Evolutionary conservation across 2,888 invertebrate species (phyloP), one percentile per base, ranked within the genome.

Genomic region (Ganaspis brasiliensis): DNA sequence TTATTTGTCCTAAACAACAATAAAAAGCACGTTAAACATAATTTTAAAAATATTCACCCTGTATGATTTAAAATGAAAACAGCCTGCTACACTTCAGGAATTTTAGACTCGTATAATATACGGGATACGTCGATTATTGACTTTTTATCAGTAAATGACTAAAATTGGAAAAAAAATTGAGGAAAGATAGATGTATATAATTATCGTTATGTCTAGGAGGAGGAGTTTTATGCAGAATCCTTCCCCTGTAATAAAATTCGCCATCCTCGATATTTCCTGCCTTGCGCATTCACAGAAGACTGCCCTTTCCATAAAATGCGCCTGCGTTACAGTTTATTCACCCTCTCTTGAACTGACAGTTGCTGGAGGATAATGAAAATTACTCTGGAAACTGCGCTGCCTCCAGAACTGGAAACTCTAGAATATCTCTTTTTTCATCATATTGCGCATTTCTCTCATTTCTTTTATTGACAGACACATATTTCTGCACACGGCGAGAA

Each of bases 241-340:
- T 52, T 52, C 19, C 52, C 52, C 19, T 52, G 52, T 52, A 52
- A 19, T 8, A 52, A 52, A 52, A 52, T 52, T 52, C 52, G 52
- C 52, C 52, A 52, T 52, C 19, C 52, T 52, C 19, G 19, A 52
- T 52, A 52, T 52, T 52, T 52, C 19, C 52, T 52, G 19, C 19
- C 52, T 52, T 52, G 52, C 52, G 19, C 52, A 52, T 52, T 52
- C 52, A 52, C 8, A 52, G 52, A 52, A 52, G 52, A 52, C 52
- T 52, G 52, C 52, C 52, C 52, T 52, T 52, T 19, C 52, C 52
- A 52, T 52, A 52, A 52, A 52, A 52, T 52, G 19, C 52, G 52
- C 19, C 52, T 52, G 52, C 52, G 52, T 52, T 52, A 52, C 19
- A 52, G 52, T 52, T 52, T 52, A 52, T 52, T 52, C 19, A 52